Base-by-base conservation (phyloP, 92 coral and sea anemone species). In the Porites cylindrica region DNA sequence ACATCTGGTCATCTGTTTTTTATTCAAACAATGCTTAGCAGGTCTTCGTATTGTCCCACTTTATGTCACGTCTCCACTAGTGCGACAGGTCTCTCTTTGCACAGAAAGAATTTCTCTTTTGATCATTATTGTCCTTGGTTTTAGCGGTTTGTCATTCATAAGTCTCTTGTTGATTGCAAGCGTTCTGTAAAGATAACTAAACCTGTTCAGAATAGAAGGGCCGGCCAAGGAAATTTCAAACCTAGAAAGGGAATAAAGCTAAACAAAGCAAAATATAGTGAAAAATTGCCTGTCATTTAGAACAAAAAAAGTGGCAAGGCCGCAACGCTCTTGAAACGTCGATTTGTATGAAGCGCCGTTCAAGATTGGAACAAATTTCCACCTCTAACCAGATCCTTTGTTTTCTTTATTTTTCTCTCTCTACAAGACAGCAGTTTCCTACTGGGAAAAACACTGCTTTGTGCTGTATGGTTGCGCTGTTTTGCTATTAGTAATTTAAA, bases 21-120 rank as follows among this genome's bases (percentile, higher is more conserved):
- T 51, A 50, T 73, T 71, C 70, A 83, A 83, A 83, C 87, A 83
- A 83, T 73, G 73, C 64, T 0, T 83, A 73, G 87, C 87, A 83
- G 87, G 87, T 83, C 50, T 1, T 66, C 6, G 21, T 74, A 83
- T 83, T 83, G 87, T 83, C 75, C 52, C 21, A 16, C 79, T 21
- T 38, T 71, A 19, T 43, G 51, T 26, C 2, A 61, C 32, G 18
- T 63, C 23, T 17, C 79, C 65, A 38, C 17, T 6, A 50, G 19
- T 21, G 64, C 47, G 80, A 65, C 87, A 83, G 87, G 80, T 73
- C 20, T 10, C 61, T 62, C 51, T 61, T 56, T 54, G 21, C 8
- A 76, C 66, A 73, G 47, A 63, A 80, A 83, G 87, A 83, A 73
- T 83, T 74, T 75, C 72, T 51, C 80, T 7, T 50, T 73, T 60